Conservation (phyloP, 2,797 vertebrate genomes). For the Amphiprion clarkii region DNA sequence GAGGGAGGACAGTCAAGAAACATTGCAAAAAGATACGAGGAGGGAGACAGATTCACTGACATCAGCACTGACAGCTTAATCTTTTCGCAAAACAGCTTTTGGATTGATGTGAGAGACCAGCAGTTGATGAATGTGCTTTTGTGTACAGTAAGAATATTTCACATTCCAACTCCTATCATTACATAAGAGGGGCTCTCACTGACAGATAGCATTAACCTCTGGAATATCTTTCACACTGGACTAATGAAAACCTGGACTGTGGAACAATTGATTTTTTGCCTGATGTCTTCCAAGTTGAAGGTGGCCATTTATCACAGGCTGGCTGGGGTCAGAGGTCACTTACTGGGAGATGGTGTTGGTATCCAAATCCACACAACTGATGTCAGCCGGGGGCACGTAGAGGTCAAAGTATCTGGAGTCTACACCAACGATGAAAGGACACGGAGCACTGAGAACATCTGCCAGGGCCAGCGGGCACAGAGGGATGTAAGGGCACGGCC, state of each 20-base stretch:
- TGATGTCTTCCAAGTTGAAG: constrained; percentile 13
- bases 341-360: constrained; percentile 99
- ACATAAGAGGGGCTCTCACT: constrained; percentile 45
- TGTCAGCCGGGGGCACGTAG: constrained; percentile 95
- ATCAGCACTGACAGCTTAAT: constrained; percentile 64
- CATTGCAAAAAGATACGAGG: constrained; percentile 42
- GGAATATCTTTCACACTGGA: constrained; percentile 11
- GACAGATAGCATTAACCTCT: constrained; percentile 45
- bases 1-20: constrained; percentile 59
- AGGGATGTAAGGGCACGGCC: constrained; percentile 98
- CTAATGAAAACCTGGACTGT: constrained; percentile 16
- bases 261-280: neutral
- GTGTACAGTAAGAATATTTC: constrained; percentile 50
- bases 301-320: constrained; percentile 20
- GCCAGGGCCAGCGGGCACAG: constrained; percentile 97
- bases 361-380: constrained; percentile 98
- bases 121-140: constrained; percentile 28
- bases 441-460: constrained; percentile 96
- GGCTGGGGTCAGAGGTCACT: constrained; percentile 77
- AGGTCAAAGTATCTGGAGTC: constrained; percentile 99
- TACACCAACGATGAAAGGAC: constrained; percentile 98
- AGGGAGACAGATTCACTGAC: constrained; percentile 50
- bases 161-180: constrained; percentile 63
- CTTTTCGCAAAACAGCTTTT: constrained; percentile 49
- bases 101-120: constrained; percentile 44